phyloP scores from a whole-genome alignment of 2,888 invertebrate species.

The Spisula solida region DNA sequence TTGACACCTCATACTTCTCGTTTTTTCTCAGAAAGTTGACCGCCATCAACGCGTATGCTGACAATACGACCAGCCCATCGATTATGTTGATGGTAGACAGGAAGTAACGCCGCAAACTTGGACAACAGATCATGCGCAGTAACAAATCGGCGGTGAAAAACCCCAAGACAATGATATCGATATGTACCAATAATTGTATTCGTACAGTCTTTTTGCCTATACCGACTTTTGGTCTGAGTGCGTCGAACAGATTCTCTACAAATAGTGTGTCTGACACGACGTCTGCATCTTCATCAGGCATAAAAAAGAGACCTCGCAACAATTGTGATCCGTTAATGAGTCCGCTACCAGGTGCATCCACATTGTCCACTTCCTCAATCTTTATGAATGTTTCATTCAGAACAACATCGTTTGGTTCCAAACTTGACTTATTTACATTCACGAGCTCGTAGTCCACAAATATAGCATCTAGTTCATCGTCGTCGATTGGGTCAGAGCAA shows the following conservation, averaged over 20 bases:
- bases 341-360: not conserved
- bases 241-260: slow-evolving; percentile 48
- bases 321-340: not conserved
- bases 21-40: slow-evolving; percentile 59
- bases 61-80: slow-evolving; percentile 67
- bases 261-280: slow-evolving; percentile 49
- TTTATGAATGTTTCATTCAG: not conserved
- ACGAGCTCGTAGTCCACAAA: slow-evolving; percentile 41
- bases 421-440: slow-evolving; percentile 23
- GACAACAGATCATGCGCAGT: slow-evolving; percentile 65
- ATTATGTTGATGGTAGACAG: slow-evolving; percentile 67
- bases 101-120: slow-evolving; percentile 64
- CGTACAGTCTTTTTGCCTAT: slow-evolving; percentile 65
- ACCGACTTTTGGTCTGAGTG: slow-evolving; percentile 52
- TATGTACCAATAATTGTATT: slow-evolving; percentile 58
- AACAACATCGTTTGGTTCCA: slow-evolving; percentile 46
- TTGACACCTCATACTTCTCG: slow-evolving; percentile 59
- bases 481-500: slow-evolving; percentile 56
- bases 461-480: slow-evolving; percentile 44
- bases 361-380: not conserved
- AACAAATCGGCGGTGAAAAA: slow-evolving; percentile 72
- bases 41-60: slow-evolving; percentile 64
- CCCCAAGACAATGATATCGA: slow-evolving; percentile 58
- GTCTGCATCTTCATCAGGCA: slow-evolving; percentile 14
- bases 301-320: slow-evolving; percentile 32